Evolutionary conservation across 1,140 invertebrate genomes (phyloP).

Genomic region (Thaumetopoea pityocampa): DNA sequence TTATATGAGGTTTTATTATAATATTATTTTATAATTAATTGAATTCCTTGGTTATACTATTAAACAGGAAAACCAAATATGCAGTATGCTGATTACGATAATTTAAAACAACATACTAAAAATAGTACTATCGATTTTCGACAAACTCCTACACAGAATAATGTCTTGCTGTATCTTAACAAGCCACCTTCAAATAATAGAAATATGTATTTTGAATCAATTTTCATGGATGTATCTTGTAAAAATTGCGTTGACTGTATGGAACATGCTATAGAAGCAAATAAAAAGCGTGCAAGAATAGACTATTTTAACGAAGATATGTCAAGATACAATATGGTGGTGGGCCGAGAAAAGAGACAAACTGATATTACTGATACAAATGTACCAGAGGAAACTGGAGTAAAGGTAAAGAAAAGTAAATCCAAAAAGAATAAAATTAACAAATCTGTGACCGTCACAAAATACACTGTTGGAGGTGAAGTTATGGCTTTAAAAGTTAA

Average conservation of each 20-base stretch:
- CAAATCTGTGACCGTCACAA: conserved; percentile 35
- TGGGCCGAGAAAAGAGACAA: conserved; percentile 15
- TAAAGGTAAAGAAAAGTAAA: conserved; percentile 29
- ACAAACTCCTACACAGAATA: conserved; percentile 28
- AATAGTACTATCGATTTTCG: too few relatives aligned
- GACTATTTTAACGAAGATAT: conserved; percentile 31
- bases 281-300: conserved; percentile 18
- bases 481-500: conserved; percentile 52
- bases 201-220: conserved; percentile 29
- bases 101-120: conserved; percentile 20
- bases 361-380: conserved; percentile 1
- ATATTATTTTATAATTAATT: too few relatives aligned
- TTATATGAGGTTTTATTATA: too few relatives aligned
- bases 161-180: conserved; percentile 27
- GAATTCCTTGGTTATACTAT: too few relatives aligned
- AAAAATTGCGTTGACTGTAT: conserved; percentile 38
- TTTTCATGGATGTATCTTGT: conserved; percentile 37
- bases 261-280: conserved; percentile 41
- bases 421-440: conserved; percentile 30
- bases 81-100: too few relatives aligned
- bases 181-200: conserved; percentile 18
- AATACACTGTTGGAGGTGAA: conserved; percentile 41
- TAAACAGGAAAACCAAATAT: too few relatives aligned
- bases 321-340: conserved; percentile 1
- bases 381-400: conserved; percentile 7